These are phyloP conservation scores for Haliclystus octoradiatus DNA, from an alignment of 30 jellyfish, hydroid and myxozoan genomes.

Conservation along the genomic window DNA sequence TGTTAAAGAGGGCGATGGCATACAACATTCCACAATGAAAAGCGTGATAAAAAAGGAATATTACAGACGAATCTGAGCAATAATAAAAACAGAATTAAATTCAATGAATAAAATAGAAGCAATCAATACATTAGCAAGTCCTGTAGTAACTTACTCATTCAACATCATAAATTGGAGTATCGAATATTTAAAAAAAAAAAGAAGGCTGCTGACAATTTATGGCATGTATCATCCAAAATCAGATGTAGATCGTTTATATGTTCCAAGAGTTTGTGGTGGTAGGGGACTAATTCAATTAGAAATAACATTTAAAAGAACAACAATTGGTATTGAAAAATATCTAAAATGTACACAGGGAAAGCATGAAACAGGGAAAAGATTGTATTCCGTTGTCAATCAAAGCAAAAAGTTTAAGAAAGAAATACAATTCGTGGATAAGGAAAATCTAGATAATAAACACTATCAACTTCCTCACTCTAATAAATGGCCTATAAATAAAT, in stretches of 20 bases:
- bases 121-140: slow-evolving; percentile 17
- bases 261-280: slow-evolving; percentile 17
- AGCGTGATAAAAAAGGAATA: slow-evolving; percentile 8
- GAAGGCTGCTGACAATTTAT: slow-evolving; percentile 6
- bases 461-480: no score
- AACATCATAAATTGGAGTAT: slow-evolving; percentile 17
- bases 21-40: slow-evolving; percentile 4
- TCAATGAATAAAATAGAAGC: slow-evolving; percentile 17
- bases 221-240: slow-evolving; percentile 25
- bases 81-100: slow-evolving; percentile 3
- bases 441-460: no score
- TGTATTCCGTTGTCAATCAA: no score
- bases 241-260: slow-evolving; percentile 8
- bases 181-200: slow-evolving; percentile 15
- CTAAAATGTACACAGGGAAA: background rate
- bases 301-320: background rate
- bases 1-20: slow-evolving; percentile 1
- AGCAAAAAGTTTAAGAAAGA: no score
- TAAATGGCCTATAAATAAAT: no score
- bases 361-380: no score
- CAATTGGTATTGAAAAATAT: slow-evolving; percentile 1
- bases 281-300: slow-evolving; percentile 17
- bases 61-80: slow-evolving; percentile 22
- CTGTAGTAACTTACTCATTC: slow-evolving; percentile 11
- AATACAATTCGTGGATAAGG: no score